Base-by-base conservation (phyloP, 2,113 vertebrate genomes). In the Brachypodius melanocephalos region DNA sequence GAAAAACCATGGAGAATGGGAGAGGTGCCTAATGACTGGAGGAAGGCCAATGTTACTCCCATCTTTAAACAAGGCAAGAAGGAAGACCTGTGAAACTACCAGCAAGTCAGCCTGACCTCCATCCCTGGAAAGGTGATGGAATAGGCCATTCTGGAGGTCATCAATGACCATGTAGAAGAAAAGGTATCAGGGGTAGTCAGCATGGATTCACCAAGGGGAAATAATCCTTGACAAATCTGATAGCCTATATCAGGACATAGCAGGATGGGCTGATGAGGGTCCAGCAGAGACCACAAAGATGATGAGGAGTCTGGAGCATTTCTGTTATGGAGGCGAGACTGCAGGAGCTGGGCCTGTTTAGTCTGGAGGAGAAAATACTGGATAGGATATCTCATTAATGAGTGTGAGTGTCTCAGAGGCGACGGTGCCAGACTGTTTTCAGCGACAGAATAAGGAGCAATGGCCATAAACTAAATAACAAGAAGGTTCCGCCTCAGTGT, bases 401-500 rank as follows among this genome's bases (percentile, higher is more conserved):
- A 1, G 1, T 25, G 2, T 5, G 40, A 89, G 3, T 40, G 40
- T 46, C n/a, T 46, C 46, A 20, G 12, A 20, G 68, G 9, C 0
- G 0, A 22, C 15, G 21, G 31, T 12, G 31, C 12, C 29, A 72
- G 25, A 51, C 16, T 45, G 5, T 46, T 66, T 38, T 29, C 32
- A 20, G 40, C 0, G 0, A 75, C 24, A 61, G 38, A 32, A 46
- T 0, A 0, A 89, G 38, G 10, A 74, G 38, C 3, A 54, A 18
- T 15, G 40, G 9, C 20, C n/a, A 46, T 15, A n/a, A 82, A 46
- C 9, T 45, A 46, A 67, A 59, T 17, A 38, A 34, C 38, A 38
- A n/a, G 11, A 36, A 31, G 4, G n/a, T 67, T 67, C 14, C 9
- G 46, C 29, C 11, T 68, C 29, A 89, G 9, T 20, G 17, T 31